Conservation (phyloP, 2,797 vertebrate genomes). For the Urophycis tenuis region DNA sequence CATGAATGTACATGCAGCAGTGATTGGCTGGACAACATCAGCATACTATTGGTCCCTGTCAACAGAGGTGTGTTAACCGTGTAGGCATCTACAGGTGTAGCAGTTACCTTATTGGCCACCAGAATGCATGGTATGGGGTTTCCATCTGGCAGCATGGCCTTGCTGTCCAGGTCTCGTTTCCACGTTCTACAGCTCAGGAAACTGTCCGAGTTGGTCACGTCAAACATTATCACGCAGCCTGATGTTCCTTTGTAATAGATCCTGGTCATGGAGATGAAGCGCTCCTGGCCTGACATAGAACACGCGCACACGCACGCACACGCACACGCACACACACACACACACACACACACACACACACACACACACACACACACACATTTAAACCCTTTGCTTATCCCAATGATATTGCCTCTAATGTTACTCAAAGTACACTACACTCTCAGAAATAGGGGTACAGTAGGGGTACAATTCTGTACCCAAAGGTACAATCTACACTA, state of each 20-base stretch:
- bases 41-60: neutral
- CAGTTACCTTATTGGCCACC: slow-evolving; percentile 79
- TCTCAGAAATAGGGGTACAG: no score
- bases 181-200: slow-evolving; percentile 77
- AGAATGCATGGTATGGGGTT: slow-evolving; percentile 76
- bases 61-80: neutral
- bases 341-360: neutral
- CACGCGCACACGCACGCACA: neutral
- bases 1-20: neutral
- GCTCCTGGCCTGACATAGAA: slow-evolving; percentile 71
- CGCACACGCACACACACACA: neutral
- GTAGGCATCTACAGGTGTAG: neutral
- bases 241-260: slow-evolving; percentile 80
- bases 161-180: slow-evolving; percentile 84
- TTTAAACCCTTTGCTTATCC: neutral
- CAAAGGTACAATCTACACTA: no score
- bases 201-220: slow-evolving; percentile 71
- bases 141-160: slow-evolving; percentile 69
- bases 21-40: neutral
- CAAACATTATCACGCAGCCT: slow-evolving; percentile 80
- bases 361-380: neutral
- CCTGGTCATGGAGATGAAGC: slow-evolving; percentile 85
- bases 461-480: no score
- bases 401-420: neutral
- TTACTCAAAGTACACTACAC: neutral